phyloP scores from a whole-genome alignment of 2,888 invertebrate genomes.

The Eristalinus sepulchralis region DNA sequence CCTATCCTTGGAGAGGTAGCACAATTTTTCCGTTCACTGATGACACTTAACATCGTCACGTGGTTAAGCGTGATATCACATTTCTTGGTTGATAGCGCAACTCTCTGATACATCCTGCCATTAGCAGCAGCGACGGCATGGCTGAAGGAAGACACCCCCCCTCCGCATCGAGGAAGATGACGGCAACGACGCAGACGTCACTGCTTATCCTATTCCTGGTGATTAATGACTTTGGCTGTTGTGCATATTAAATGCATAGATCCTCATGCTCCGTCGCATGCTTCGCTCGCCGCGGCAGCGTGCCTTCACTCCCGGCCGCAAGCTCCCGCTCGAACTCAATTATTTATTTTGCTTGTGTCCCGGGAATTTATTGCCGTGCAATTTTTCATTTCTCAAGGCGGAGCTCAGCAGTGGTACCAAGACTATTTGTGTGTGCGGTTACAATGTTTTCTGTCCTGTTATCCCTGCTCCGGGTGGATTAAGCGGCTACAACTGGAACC shows the following conservation, averaged over 20 bases:
- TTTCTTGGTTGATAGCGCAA: conserved; percentile 46
- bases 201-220: conserved; percentile 65
- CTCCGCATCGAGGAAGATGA: conserved; percentile 12
- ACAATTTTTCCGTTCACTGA: conserved; percentile 12
- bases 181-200: conserved; percentile 49
- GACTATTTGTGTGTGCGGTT: conserved; percentile 52
- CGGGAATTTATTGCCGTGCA: conserved; percentile 77
- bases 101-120: conserved; percentile 58
- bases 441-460: conserved; percentile 61
- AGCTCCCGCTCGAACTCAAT: conserved; percentile 73
- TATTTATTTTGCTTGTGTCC: conserved; percentile 78
- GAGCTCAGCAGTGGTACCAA: conserved; percentile 13
- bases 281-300: background rate
- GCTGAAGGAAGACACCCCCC: background rate
- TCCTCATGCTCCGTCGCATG: background rate
- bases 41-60: conserved; percentile 49
- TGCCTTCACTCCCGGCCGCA: background rate
- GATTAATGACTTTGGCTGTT: conserved; percentile 69
- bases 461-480: conserved; percentile 56
- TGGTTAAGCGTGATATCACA: conserved; percentile 43
- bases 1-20: conserved; percentile 19
- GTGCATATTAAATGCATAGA: conserved; percentile 70
- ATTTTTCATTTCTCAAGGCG: conserved; percentile 74
- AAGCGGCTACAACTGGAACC: conserved; percentile 44
- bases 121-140: conserved; percentile 28